Base-by-base conservation (phyloP, 2,888 invertebrate species). In the Blomia tropicalis region DNA sequence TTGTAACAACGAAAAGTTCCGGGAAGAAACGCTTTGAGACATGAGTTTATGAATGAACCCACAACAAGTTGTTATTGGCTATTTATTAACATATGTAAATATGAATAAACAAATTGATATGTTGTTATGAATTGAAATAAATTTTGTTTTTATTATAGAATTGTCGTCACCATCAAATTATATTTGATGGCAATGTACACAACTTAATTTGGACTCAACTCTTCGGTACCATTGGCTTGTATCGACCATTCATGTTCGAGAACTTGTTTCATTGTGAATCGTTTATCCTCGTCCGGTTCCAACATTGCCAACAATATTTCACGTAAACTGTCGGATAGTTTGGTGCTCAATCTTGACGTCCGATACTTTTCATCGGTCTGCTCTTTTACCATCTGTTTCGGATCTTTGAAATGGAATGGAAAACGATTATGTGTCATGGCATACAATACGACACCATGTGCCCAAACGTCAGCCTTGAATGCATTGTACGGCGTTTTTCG, bases 361-460 rank as follows among this genome's bases (percentile, higher is more conserved):
- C 11, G 7, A 27, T 47, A 47, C 11, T 47, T 27, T 7, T 11
- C 22, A 51, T 65, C 65, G 17, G 22, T 47, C 27, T 65, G 65
- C 51, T 64, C 61, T 31, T 32, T 44, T n/a, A 65, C 36, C 64
- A 64, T 64, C 29, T 19, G 30, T 29, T 64, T 64, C 14, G 44
- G 17, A 47, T 65, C 65, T 22, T 54, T 29, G 31, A 54, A 65
- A 47, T 65, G 64, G 43, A 65, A 66, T 11, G 66, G 66, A 43
- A 64, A 65, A 32, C 44, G 58, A 43, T 66, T 66, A 60, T 66
- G 63, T 23, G 63, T 19, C 64, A 66, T 64, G 27, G 51, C 59
- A 27, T 63, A 66, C 19, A 66, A 31, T 2, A 64, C 62, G 27
- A 66, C 64, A 22, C 64, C 66, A 29, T 53, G 43, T 22, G 66